Conservation (phyloP, 1,140 invertebrate species). For the Arion vulgaris region DNA sequence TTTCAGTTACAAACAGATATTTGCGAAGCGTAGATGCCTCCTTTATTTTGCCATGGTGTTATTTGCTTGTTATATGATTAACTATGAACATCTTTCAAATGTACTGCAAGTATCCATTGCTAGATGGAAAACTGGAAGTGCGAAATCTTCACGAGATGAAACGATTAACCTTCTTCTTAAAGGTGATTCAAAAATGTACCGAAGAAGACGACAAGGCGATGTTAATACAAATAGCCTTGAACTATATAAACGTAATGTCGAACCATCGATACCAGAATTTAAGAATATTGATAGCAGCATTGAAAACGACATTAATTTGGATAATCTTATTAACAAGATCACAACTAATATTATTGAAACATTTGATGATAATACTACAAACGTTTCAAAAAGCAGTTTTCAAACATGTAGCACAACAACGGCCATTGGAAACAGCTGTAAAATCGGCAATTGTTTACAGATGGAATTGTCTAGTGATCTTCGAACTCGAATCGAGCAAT, state of each 20-base stretch:
- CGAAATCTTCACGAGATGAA: background rate
- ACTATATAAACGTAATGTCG: too few relatives aligned
- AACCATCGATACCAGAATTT: too few relatives aligned
- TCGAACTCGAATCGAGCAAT: background rate
- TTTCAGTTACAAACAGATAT: background rate
- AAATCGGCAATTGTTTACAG: slow-evolving; percentile 11
- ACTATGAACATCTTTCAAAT: background rate
- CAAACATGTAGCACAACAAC: background rate
- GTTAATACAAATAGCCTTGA: too few relatives aligned
- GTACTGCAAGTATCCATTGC: background rate
- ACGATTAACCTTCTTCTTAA: too few relatives aligned
- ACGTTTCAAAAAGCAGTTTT: background rate
- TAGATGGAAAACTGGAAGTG: background rate
- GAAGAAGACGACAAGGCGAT: too few relatives aligned
- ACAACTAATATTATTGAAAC: background rate
- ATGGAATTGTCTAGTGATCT: background rate
- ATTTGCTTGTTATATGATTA: background rate
- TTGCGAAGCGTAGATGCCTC: background rate
- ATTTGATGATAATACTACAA: background rate
- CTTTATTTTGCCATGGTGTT: background rate
- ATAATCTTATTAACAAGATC: background rate
- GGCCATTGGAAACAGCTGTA: slow-evolving; percentile 20
- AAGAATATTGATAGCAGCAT: too few relatives aligned
- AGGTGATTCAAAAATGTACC: too few relatives aligned
- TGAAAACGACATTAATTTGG: background rate